These are phyloP conservation scores for Heterochromis multidens DNA, from an alignment of 2,113 vertebrate genomes.

Conservation along the genomic window DNA sequence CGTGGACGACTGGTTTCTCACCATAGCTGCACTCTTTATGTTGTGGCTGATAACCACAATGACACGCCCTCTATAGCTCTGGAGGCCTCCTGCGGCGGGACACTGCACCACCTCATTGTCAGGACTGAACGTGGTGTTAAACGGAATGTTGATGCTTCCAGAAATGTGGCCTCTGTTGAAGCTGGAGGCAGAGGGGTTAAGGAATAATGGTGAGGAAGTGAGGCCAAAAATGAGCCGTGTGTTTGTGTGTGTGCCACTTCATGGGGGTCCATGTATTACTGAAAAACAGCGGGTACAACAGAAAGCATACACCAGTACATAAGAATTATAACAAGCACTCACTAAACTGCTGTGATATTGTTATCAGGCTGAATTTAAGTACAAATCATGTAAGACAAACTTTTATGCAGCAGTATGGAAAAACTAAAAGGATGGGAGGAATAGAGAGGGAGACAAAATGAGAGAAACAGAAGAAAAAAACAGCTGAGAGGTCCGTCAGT, in stretches of 20 bases:
- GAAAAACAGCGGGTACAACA: not conserved
- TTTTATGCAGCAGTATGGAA: not conserved
- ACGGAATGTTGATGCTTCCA: slow-evolving; percentile 91
- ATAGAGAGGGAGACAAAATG: not conserved
- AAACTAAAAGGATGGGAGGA: not conserved
- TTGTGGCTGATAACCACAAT: slow-evolving; percentile 90
- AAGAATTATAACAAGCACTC: not conserved
- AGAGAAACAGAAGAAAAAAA: not conserved
- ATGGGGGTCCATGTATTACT: not conserved
- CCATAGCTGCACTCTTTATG: slow-evolving; percentile 81
- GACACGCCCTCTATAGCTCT: slow-evolving; percentile 87
- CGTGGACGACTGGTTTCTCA: slow-evolving; percentile 63
- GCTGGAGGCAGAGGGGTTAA: slow-evolving; percentile 78
- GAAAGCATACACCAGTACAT: not conserved
- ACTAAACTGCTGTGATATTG: too few species aligned
- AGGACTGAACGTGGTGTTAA: slow-evolving; percentile 78
- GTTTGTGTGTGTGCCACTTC: not conserved
- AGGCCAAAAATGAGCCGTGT: not conserved
- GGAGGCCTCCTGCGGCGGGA: slow-evolving; percentile 78
- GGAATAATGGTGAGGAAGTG: slow-evolving; percentile 31
- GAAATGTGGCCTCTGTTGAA: slow-evolving; percentile 92
- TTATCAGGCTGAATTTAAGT: not conserved
- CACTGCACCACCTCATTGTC: slow-evolving; percentile 88
- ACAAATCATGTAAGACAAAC: not conserved
- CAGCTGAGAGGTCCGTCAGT: not conserved